Evolutionary conservation across 2,888 invertebrate genomes (phyloP), one percentile per base, ranked within the genome.

Genomic region (Drosophila bunnanda): DNA sequence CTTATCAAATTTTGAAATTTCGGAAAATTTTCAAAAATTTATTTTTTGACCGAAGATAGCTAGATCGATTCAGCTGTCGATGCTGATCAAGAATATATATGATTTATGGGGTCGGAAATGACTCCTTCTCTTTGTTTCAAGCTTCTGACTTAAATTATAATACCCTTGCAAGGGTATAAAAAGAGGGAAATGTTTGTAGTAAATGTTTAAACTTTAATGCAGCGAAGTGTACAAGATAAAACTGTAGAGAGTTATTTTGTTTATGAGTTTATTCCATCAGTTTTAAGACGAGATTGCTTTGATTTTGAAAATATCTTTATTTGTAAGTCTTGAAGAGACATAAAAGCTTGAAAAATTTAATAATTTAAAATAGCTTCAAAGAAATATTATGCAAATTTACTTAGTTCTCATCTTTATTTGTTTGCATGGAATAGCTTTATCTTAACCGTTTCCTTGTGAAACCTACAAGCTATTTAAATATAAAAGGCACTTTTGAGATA

Each of bases 401-500:
- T 50, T 20, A 20, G 9, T 8, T 50, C 1, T 32, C 32, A 20
- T 20, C 9, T 50, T 15, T 20, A 32, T 50, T 32, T 50, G 15
- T 15, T 32, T 50, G 9, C 32, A 2, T 15, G 15, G 10, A 5
- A 32, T 5, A 15, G 13, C 8, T 50, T 9, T 9, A 32, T 50
- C 32, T 20, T 32, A 20, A 17, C 15, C 20, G 20, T 20, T 43
- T 28, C 20, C 20, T 9, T 22, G n/a, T 7, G 1, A 32, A 46
- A 57, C 22, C 15, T 13, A 61, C 32, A 25, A 48, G 25, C 48
- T 25, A 64, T 62, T 48, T 46, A 39, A 46, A 48, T 64, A 39
- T 61, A 61, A 36, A 48, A 30, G 10, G 13, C 59, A 65, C 32
- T 48, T 64, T 48, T 9, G n/a, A 56, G 30, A 39, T 39, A 34